Conservation (phyloP, 1,140 invertebrate species). For the Eupeodes corollae region DNA sequence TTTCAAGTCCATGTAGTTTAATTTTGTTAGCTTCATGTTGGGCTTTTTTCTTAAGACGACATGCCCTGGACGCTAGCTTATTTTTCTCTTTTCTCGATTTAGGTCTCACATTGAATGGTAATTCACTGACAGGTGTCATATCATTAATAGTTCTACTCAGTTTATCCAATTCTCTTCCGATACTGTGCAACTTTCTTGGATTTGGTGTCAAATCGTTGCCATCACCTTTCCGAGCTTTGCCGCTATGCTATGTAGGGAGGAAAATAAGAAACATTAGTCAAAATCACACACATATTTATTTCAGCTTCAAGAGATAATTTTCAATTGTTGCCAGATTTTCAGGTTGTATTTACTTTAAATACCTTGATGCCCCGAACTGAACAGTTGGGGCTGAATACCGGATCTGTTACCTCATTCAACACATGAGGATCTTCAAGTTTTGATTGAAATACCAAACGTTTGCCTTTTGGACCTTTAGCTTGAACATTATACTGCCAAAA, state of each 20-base stretch:
- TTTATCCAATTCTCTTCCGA: conserved; percentile 87
- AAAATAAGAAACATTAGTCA: conserved; percentile 1
- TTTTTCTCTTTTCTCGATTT: conserved; percentile 96
- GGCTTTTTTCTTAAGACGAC: conserved; percentile 87
- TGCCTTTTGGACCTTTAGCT: conserved; percentile 93
- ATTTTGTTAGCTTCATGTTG: conserved; percentile 93
- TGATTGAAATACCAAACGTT: conserved; percentile 67
- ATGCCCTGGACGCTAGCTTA: conserved; percentile 91
- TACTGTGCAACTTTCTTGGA: conserved; percentile 77
- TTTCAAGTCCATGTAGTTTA: conserved; percentile 84
- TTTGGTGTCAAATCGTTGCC: conserved; percentile 95
- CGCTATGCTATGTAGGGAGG: conserved; percentile 45
- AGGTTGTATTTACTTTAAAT: conserved; percentile 23
- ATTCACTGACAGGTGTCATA: conserved; percentile 87
- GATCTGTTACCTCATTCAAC: conserved; percentile 78
- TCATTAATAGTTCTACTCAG: conserved; percentile 84
- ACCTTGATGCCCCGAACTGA: conserved; percentile 82
- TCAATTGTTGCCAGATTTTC: not conserved
- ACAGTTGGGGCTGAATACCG: conserved; percentile 83
- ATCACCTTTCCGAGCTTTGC: conserved; percentile 92
- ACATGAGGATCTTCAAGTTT: conserved; percentile 87
- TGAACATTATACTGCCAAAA: conserved; percentile 99
- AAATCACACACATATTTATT: not conserved
- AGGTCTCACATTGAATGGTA: conserved; percentile 77
- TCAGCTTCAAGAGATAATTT: conserved; percentile 1